These are phyloP conservation scores for Hypomecis atomaria DNA, from an alignment of 2,888 invertebrate species.

Conservation along the genomic window DNA sequence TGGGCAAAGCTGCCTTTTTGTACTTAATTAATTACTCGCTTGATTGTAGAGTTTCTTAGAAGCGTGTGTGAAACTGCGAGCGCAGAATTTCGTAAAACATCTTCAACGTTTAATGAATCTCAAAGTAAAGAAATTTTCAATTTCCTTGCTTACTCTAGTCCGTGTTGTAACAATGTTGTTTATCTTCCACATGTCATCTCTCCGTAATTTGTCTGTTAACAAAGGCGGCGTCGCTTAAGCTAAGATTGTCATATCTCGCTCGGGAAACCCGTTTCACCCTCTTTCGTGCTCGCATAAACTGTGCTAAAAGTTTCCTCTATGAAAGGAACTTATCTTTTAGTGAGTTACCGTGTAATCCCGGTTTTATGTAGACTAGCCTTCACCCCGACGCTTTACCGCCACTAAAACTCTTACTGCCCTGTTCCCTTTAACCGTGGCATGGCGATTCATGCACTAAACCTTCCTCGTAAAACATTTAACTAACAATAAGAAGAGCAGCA, in stretches of 20 bases:
- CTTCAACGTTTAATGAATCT: slow-evolving; percentile 6
- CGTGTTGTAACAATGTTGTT: slow-evolving; percentile 33
- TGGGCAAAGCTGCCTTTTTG: neutral
- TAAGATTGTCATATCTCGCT: slow-evolving; percentile 48
- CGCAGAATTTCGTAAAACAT: slow-evolving; percentile 1
- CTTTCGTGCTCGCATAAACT: slow-evolving; percentile 31
- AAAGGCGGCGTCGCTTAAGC: slow-evolving; percentile 45
- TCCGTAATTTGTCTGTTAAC: slow-evolving; percentile 42
- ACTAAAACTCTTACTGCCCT: slow-evolving; percentile 19
- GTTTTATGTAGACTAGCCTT: slow-evolving; percentile 28
- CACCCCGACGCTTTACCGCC: slow-evolving; percentile 13
- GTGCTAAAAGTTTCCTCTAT: slow-evolving; percentile 30
- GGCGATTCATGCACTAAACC: slow-evolving; percentile 15
- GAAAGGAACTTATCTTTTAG: slow-evolving; percentile 38
- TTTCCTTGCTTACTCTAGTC: neutral
- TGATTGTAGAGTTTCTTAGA: neutral
- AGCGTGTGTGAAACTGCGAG: neutral
- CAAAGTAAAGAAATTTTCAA: slow-evolving; percentile 1
- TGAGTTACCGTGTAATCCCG: slow-evolving; percentile 20
- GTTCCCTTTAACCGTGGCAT: neutral
- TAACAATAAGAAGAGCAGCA: slow-evolving; percentile 8
- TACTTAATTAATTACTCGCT: neutral
- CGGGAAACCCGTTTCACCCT: slow-evolving; percentile 50
- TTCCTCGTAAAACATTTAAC: slow-evolving; percentile 4
- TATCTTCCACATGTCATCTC: slow-evolving; percentile 34